Conservation (phyloP, 2,888 invertebrate genomes). For the Quadroppia sp. region DNA sequence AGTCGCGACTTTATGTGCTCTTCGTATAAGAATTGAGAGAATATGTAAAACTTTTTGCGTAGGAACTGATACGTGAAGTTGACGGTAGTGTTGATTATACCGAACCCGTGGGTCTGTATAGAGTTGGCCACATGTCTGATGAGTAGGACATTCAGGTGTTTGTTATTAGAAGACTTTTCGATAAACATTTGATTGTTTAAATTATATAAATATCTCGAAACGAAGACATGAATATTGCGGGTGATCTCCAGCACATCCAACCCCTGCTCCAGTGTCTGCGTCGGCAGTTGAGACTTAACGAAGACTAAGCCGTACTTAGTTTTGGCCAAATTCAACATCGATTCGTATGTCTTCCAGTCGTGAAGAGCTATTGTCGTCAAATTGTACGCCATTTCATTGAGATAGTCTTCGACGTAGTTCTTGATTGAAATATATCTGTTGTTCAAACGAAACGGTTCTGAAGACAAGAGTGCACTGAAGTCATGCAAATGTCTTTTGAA, state of each 20-base stretch:
- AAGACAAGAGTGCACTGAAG: conserved; percentile 61
- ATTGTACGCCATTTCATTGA: conserved; percentile 93
- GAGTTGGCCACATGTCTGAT: conserved; percentile 95
- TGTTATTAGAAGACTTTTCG: conserved; percentile 61
- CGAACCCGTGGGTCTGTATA: conserved; percentile 90
- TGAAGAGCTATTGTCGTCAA: conserved; percentile 93
- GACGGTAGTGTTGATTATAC: conserved; percentile 90
- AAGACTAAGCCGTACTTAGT: conserved; percentile 75
- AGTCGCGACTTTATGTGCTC: conserved; percentile 94
- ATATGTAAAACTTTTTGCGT: conserved; percentile 82
- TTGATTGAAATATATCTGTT: conserved; percentile 63
- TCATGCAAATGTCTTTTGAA: conserved; percentile 65
- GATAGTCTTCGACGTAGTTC: conserved; percentile 76
- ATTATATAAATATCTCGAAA: conserved; percentile 87
- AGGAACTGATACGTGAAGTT: conserved; percentile 92
- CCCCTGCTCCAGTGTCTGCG: conserved; percentile 94
- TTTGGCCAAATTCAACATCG: conserved; percentile 88
- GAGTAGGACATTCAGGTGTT: conserved; percentile 89
- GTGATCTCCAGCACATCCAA: conserved; percentile 94
- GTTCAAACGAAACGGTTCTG: conserved; percentile 58
- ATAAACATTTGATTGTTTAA: conserved; percentile 71
- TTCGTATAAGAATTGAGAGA: conserved; percentile 95
- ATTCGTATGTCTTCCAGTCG: conserved; percentile 95
- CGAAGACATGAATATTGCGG: conserved; percentile 92
- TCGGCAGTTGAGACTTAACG: conserved; percentile 88